phyloP scores from a whole-genome alignment of 2,888 invertebrate species.

The Tridacna crocea region DNA sequence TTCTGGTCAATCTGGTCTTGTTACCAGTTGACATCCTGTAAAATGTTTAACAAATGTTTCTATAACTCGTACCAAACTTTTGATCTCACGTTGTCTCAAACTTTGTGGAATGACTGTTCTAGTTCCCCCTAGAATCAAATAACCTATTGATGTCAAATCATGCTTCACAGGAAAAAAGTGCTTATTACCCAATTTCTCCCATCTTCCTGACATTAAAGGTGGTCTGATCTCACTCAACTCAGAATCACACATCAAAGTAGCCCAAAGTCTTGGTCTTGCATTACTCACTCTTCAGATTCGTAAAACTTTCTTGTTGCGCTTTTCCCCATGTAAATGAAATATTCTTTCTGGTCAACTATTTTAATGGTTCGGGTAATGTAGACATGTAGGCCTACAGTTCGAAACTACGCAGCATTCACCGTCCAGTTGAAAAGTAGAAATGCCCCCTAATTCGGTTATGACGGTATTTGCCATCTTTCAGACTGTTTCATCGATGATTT shows the following conservation, averaged over 20 bases:
- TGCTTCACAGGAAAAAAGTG: constrained; percentile 33
- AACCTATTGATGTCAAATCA: constrained; percentile 22
- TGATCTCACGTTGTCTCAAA: constrained; percentile 15
- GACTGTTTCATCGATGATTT: no score
- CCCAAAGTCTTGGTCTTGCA: no score
- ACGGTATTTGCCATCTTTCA: no score
- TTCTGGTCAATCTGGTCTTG: constrained; percentile 36
- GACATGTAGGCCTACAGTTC: no score
- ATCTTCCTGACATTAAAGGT: constrained; percentile 14
- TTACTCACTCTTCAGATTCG: constrained; percentile 51
- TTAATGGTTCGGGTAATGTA: no score
- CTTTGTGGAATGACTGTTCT: constrained; percentile 15
- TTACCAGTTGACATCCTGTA: constrained; percentile 52
- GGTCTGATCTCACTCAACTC: constrained; percentile 40
- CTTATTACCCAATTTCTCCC: constrained; percentile 22
- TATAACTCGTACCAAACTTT: constrained; percentile 65
- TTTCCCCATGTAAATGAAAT: no score
- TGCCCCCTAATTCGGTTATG: no score
- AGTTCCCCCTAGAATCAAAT: constrained; percentile 27
- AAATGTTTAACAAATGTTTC: constrained; percentile 42
- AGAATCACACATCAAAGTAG: no score
- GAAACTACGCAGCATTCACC: no score
- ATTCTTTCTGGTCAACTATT: no score
- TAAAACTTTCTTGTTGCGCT: no score
- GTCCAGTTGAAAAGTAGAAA: no score